Evolutionary conservation across 2,113 vertebrate genomes (phyloP), one percentile per base, ranked within the genome.

Genomic region (Entomyzon cyanotis): DNA sequence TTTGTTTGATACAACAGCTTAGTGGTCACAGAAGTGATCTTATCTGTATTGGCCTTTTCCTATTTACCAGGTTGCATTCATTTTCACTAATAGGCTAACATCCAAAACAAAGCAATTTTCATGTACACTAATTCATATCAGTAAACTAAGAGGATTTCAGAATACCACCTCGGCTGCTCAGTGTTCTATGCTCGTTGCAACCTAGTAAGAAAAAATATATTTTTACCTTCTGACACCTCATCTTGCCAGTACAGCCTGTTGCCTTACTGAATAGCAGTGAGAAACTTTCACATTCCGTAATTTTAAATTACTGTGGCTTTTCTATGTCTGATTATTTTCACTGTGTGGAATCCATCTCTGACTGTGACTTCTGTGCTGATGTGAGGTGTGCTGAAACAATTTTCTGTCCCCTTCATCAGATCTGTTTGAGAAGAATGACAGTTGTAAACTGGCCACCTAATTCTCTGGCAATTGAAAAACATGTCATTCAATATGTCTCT

Each of bases 381-480:
- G 59, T 59, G 67, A 90, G 55, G 37, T 85, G 21, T 56, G 46
- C 56, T 77, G 71, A 69, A 85, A 63, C 25, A 53, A 33, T 74
- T 93, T 90, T 85, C 75, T 74, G 35, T 83, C 39, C 27, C 64
- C 88, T 91, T 88, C 85, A 90, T 71, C 70, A 70, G n/a, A 70
- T 60, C 63, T 31, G 7, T 60, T 77, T 59, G 53, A 79, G 74
- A 87, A 56, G 53, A 88, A 83, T 80, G 94, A 65, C 88, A 94
- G 75, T 88, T 93, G 63, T 80, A 95, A 94, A 92, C 85, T 73
- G 88, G 25, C 53, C 94, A 41, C 33, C 71, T 86, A 73, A 88
- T 93, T 73, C 71, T 79, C 69, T 31, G 25, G 53, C 78, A 85
- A 60, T 58, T 75, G 67, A 44, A 85, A 91, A 94, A 83, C 31